Evolutionary conservation across 2,113 vertebrate species (phyloP), one percentile per base, ranked within the genome.

Genomic region (Bothrops jararaca): DNA sequence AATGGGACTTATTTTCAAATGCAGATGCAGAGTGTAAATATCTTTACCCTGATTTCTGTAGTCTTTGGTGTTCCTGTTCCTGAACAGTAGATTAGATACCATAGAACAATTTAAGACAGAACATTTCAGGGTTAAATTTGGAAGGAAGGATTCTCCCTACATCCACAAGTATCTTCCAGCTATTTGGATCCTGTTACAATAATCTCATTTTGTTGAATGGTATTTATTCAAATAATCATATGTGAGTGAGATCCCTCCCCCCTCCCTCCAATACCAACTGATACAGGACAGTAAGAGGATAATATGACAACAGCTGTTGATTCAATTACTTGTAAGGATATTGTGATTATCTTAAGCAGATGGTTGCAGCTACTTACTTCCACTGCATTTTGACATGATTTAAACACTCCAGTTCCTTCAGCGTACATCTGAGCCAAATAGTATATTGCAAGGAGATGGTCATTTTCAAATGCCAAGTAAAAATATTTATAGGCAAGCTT

Each of bases 401-500:
- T 90, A 24, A 96, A n/a, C 34, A 97, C 97, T 8, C 97, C 97
- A 4, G 92, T 96, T 93, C 96, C 97, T 50, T 94, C 93, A 0
- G 96, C 94, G 0, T 97, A 97, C 96, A 97, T 97, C 94, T 97
- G 39, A 0, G 96, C 97, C 93, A 97, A 95, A 60, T 97, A 95
- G 90, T 97, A 97, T 89, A 96, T 91, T 88, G 97, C 97, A 0
- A 97, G 95, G 18, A 96, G 95, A 58, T 97, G 96, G 45, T 96
- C 96, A 56, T 95, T 96, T 91, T 97, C 96, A 94, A 96, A 97
- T 80, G 97, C 97, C 95, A 97, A 93, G 94, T 97, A 96, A 95
- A 97, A 97, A 93, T 97, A 97, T 91, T 92, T 96, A 95, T 96
- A 96, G 91, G 97, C 97, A 90, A 96, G 94, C 93, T 97, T 97